Evolutionary conservation across 2,113 vertebrate genomes (phyloP), one percentile per base, ranked within the genome.

Genomic region (Psilopsiagon aurifrons): DNA sequence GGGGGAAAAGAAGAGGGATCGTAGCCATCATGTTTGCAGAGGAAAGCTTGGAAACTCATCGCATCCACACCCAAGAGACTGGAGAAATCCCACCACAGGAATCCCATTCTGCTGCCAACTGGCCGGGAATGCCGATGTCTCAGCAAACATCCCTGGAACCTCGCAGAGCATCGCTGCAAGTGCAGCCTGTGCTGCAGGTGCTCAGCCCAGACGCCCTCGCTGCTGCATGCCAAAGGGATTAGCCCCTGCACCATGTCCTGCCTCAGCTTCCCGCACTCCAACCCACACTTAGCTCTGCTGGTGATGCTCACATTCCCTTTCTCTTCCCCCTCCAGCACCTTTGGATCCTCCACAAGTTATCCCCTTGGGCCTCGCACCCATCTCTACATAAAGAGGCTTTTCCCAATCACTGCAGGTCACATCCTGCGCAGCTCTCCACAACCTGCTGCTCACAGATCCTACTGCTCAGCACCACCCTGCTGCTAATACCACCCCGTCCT

Each of bases 21-120:
- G 9, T 19, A 73, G 93, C 69, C 74, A 11, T 49, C 10, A 0
- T 3, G 27, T 73, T 82, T 35, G 82, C 31, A 31, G 84, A 91
- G 49, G 51, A 83, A 67, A 87, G 51, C 90, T 63, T 39, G 83
- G 88, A 80, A 89, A 63, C 2, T 5, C 1, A 0, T 57, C 84
- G 83, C 63, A 24, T 91, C 73, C 43, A 57, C 77, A 55, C 86
- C 76, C 90, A 3, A 76, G 91, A 83, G 95, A 66, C 74, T 2
- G 39, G 54, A 96, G 92, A 85, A 83, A 88, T 67, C 96, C 94
- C 92, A 88, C 92, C 83, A 7, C 95, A 93, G 92, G 92, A 96
- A 96, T 95, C 86, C 9, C 1, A 1, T 9, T 1, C 49, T 5
- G 67, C 92, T 80, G 95, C 96, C 95, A 97, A 11, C 90, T 95